Evolutionary conservation across 2,113 vertebrate species (phyloP).

Genomic region (Himantopus leucocephalus): DNA sequence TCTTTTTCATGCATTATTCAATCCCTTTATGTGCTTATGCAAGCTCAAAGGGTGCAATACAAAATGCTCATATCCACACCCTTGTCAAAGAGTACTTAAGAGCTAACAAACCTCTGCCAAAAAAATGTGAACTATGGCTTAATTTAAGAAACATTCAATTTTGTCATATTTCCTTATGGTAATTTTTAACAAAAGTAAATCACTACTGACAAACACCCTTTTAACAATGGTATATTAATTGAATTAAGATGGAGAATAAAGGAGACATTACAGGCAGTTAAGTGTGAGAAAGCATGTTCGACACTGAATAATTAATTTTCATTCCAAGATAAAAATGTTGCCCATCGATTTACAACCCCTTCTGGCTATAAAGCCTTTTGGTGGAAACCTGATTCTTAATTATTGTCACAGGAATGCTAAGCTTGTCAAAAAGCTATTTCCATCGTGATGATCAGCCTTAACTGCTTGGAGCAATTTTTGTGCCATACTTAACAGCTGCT

Average conservation of each 20-base stretch:
- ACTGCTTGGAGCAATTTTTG: slow-evolving; percentile 65
- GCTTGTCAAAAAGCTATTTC: slow-evolving; percentile 75
- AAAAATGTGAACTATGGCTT: background rate
- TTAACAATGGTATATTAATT: slow-evolving; percentile 55
- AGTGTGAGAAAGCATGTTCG: slow-evolving; percentile 70
- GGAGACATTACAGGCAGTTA: slow-evolving; percentile 51
- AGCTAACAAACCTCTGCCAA: slow-evolving; percentile 21
- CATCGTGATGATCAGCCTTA: slow-evolving; percentile 73
- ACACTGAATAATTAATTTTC: slow-evolving; percentile 83
- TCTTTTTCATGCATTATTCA: slow-evolving; percentile 24
- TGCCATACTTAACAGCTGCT: slow-evolving; percentile 76
- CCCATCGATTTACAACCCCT: slow-evolving; percentile 81
- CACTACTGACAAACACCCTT: background rate
- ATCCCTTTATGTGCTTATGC: background rate
- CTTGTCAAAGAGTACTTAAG: slow-evolving; percentile 49
- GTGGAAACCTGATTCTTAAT: slow-evolving; percentile 83
- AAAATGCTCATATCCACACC: slow-evolving; percentile 44
- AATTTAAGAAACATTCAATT: slow-evolving; percentile 36
- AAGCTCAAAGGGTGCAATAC: background rate
- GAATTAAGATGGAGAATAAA: slow-evolving; percentile 50
- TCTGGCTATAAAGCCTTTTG: slow-evolving; percentile 73
- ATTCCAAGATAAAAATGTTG: slow-evolving; percentile 75
- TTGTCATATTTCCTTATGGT: slow-evolving; percentile 48
- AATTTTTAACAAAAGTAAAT: slow-evolving; percentile 42
- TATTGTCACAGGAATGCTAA: slow-evolving; percentile 74